Conservation (phyloP, 2,888 invertebrate genomes). For the Scelioninae gen. 1 region DNA sequence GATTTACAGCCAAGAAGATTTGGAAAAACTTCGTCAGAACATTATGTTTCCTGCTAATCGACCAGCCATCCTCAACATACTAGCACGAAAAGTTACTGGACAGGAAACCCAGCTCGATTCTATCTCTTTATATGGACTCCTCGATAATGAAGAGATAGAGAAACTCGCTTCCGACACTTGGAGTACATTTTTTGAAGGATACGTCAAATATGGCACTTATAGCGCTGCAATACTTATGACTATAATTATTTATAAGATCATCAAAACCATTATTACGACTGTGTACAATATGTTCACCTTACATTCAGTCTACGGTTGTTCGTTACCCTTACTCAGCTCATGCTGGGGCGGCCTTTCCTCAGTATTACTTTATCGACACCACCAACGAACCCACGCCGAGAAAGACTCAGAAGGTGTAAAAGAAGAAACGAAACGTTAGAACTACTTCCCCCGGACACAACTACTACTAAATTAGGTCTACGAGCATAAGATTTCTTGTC, state of each 20-base stretch:
- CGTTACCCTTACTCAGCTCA: neutral
- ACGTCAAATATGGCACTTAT: slow-evolving; percentile 2
- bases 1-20: neutral
- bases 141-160: neutral
- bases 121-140: neutral
- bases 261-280: neutral
- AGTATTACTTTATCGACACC: too few species aligned
- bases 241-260: neutral
- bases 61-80: neutral
- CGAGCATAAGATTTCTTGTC: too few species aligned
- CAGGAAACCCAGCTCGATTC: neutral
- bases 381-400: too few species aligned
- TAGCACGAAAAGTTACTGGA: neutral
- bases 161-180: neutral
- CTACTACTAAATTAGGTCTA: too few species aligned
- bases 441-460: too few species aligned
- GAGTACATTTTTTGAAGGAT: neutral
- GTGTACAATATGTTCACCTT: neutral
- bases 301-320: slow-evolving; percentile 8
- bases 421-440: too few species aligned
- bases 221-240: slow-evolving; percentile 20
- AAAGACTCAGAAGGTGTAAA: too few species aligned
- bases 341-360: neutral
- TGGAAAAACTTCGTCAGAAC: neutral
- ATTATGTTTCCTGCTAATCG: slow-evolving; percentile 4